phyloP scores from a whole-genome alignment of 2,797 vertebrate species.

The Tympanoctomys barrerae region DNA sequence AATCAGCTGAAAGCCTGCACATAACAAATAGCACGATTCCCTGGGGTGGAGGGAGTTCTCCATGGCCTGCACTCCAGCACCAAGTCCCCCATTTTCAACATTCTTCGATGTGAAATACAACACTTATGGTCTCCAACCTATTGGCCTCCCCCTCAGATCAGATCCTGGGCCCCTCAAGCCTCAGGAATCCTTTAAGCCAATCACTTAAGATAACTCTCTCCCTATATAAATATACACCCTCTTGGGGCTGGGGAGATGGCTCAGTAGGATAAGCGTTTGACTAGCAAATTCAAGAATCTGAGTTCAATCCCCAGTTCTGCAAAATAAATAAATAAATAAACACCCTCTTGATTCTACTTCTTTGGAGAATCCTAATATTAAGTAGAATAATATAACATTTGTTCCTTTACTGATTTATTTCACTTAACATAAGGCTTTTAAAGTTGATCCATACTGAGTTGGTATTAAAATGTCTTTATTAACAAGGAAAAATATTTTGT shows the following conservation, averaged over 20 bases:
- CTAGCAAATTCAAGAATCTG: no score
- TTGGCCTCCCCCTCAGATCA: neutral
- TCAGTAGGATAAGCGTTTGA: no score
- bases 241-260: neutral
- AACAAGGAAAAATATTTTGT: neutral
- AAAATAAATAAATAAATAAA: neutral
- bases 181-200: neutral
- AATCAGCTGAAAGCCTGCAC: neutral
- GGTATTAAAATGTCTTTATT: neutral
- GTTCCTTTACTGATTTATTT: neutral
- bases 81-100: neutral
- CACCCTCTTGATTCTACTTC: neutral
- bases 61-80: neutral
- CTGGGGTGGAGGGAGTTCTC: neutral
- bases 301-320: no score
- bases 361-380: neutral
- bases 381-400: neutral
- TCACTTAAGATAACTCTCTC: conserved; percentile 19
- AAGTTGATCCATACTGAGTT: neutral
- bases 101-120: neutral
- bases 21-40: neutral
- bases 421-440: neutral
- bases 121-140: neutral
- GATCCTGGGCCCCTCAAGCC: neutral
- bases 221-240: neutral